A percentile compares a stretch with the other conserved stretches of the same genome.
Conservation (phyloP, 1,140 invertebrate genomes). For the Leptinotarsa texana region DNA sequence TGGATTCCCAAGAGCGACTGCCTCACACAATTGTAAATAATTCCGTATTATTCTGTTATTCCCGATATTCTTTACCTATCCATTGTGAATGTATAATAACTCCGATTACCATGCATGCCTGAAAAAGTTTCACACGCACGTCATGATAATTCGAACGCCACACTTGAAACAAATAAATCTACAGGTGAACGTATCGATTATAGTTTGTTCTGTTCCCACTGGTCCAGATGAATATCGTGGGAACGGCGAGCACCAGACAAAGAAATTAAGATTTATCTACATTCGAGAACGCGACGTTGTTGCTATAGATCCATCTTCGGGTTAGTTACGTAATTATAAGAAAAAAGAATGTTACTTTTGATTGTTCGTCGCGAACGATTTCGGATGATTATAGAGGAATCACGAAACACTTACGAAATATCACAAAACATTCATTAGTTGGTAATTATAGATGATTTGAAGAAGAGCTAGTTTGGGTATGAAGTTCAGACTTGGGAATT, state of each 20-base stretch:
- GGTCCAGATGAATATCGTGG: conserved; percentile 5
- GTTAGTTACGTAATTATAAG: background rate
- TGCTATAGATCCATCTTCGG: background rate
- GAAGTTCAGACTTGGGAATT: no score
- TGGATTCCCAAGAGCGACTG: no score
- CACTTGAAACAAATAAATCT: conserved; percentile 8
- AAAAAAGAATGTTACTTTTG: background rate
- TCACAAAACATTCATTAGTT: background rate
- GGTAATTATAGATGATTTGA: background rate
- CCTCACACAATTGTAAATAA: no score
- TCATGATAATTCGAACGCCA: background rate
- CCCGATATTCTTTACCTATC: no score
- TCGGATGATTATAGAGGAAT: background rate
- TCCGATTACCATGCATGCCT: background rate
- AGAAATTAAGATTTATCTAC: conserved; percentile 6
- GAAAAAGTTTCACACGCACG: conserved; percentile 5
- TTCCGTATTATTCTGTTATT: no score
- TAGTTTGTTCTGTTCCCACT: background rate
- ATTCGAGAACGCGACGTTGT: background rate
- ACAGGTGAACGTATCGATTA: conserved; percentile 2
- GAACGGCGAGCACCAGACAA: background rate
- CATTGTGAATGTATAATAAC: background rate
- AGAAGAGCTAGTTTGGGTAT: no score
- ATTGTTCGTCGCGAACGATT: background rate
- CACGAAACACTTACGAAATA: background rate